Conservation (phyloP, 2,888 invertebrate genomes). For the Chaetogeoica ovagalla region DNA sequence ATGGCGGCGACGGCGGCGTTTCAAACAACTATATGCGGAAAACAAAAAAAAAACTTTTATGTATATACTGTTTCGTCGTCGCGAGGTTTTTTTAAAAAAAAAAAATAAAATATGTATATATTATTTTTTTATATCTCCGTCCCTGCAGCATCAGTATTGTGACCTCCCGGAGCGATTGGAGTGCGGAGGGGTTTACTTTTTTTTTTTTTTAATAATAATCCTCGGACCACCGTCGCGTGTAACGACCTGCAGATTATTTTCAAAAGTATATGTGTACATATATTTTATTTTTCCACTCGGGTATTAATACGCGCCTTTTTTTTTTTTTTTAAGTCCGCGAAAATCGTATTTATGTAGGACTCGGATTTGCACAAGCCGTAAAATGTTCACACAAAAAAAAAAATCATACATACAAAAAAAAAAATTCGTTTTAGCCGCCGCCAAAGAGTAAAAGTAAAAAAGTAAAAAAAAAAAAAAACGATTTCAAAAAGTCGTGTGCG, state of each 20-base stretch:
- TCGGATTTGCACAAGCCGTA: too few relatives aligned
- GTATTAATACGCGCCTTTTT: background rate
- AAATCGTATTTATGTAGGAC: background rate
- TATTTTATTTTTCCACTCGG: background rate
- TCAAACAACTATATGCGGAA: constrained; percentile 20
- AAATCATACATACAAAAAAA: too few relatives aligned
- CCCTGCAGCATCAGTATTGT: background rate
- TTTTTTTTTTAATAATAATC: constrained; percentile 51
- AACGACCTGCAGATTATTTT: constrained; percentile 47
- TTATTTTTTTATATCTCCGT: constrained; percentile 2
- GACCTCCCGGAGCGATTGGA: background rate
- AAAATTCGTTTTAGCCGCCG: too few relatives aligned
- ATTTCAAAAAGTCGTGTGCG: too few relatives aligned
- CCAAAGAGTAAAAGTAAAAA: too few relatives aligned
- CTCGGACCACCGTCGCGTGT: constrained; percentile 40
- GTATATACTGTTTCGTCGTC: background rate
- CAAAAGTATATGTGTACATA: background rate
- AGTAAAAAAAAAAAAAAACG: too few relatives aligned
- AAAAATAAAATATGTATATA: too few relatives aligned
- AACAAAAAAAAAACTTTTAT: constrained; percentile 32
- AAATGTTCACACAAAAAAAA: too few relatives aligned
- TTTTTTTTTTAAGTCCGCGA: background rate
- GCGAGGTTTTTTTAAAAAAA: constrained; percentile 11
- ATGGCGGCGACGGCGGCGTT: constrained; percentile 48
- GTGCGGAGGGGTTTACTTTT: constrained; percentile 26